Evolutionary conservation across 2,113 vertebrate species (phyloP).

Genomic region (Cheirogaleus medius): DNA sequence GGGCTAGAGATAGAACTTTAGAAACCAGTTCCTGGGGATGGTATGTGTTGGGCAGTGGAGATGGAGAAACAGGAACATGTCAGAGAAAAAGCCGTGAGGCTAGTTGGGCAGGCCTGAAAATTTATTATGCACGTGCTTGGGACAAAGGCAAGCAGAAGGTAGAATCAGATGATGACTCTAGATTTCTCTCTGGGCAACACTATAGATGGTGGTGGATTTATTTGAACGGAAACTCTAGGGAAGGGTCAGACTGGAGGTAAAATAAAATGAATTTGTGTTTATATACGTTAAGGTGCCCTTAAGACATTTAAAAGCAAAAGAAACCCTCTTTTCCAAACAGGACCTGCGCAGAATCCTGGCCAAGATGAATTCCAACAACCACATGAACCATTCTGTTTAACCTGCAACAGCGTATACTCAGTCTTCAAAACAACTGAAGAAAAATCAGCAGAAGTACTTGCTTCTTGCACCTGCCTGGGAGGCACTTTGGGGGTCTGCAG

Average conservation of each 20-base stretch:
- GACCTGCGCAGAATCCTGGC: not conserved
- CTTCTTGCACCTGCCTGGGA: not conserved
- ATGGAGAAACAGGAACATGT: fast-evolving
- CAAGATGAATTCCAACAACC: not conserved
- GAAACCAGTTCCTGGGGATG: not conserved
- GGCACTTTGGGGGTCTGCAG: not conserved
- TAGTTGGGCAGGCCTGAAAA: not conserved
- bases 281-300: no score
- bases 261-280: not conserved
- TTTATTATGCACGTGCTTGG: fast-evolving
- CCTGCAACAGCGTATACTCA: not conserved
- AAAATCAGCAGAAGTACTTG: not conserved
- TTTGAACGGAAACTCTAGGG: not conserved
- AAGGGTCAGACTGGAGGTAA: not conserved
- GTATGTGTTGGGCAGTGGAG: fast-evolving
- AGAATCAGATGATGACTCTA: not conserved
- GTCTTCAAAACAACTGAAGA: not conserved
- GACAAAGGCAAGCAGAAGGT: not conserved
- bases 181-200: not conserved
- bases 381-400: not conserved
- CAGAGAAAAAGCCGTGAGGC: not conserved
- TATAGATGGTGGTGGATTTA: no score
- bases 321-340: not conserved
- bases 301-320: not conserved
- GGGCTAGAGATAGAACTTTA: not conserved